Base-by-base conservation (phyloP, 2,113 vertebrate genomes). In the Cygnus atratus region DNA sequence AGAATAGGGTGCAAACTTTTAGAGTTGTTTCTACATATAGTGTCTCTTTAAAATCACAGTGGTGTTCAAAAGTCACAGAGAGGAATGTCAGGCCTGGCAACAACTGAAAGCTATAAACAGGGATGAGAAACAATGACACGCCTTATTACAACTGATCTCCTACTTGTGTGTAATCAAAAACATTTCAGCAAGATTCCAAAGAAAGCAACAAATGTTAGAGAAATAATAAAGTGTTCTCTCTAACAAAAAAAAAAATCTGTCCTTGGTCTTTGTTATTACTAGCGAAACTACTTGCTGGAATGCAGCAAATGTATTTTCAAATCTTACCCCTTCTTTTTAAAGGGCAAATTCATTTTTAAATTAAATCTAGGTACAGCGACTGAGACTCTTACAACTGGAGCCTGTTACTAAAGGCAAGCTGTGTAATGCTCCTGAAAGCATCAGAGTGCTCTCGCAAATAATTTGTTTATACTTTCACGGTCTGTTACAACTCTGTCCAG, bases 141-240 rank as follows among this genome's bases (percentile, higher is more conserved):
- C 90, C 95, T 84, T 95, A 44, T 68, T 86, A 50, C 80, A 92
- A 86, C 86, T 58, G 86, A 90, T 86, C 88, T 92, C 93, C 71
- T 73, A 48, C 89, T 87, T 79, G 58, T 70, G 16, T 54, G 83
- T 71, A 78, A 90, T 62, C 73, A 87, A 86, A 92, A 95, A 62
- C 48, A 82, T 84, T 87, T 84, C 86, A 90, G n/a, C 80, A 72
- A 73, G 88, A 50, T 44, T 81, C 88, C 93, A 96, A 80, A 93
- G 90, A 78, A 92, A 92, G 85, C 91, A 92, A 87, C 84, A 74
- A 76, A 87, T 81, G 63, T 70, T 89, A 72, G 88, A 93, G 77
- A 79, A 94, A 93, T 92, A 96, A 95, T 94, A 92, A 97, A 96
- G 61, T 90, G 50, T 59, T 92, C 21, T 87, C 73, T 78, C 48